A percentile compares a stretch with the other conserved stretches of the same genome.
These are phyloP conservation scores for Prochilodus magdalenae DNA, from an alignment of 2,113 vertebrate genomes.

Conservation along the genomic window DNA sequence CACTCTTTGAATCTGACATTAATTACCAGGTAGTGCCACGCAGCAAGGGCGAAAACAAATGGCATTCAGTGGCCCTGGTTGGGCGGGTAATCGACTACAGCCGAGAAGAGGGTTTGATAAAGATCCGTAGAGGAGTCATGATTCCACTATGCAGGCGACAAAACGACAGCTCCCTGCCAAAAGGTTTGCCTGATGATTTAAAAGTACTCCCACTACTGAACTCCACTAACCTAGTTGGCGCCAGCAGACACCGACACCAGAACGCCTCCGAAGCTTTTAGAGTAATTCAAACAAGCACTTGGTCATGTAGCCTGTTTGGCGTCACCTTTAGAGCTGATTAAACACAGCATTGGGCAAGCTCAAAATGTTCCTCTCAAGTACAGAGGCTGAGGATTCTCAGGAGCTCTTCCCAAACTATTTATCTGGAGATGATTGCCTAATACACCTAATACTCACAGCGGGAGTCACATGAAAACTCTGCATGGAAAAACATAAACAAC, in stretches of 20 bases:
- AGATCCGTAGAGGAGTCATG: constrained; percentile 19
- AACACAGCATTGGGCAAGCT: background rate
- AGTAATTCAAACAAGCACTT: constrained; percentile 24
- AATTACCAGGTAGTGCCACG: constrained; percentile 27
- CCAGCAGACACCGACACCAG: background rate
- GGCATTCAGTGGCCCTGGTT: background rate
- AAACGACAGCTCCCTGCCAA: constrained; percentile 21
- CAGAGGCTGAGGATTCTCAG: background rate
- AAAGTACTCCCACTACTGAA: constrained; percentile 8
- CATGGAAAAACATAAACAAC: too few species aligned
- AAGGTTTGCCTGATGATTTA: constrained; percentile 31
- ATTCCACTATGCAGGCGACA: constrained; percentile 23
- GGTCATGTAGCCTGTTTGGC: constrained; percentile 4
- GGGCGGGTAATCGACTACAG: constrained; percentile 27
- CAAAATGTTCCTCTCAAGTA: background rate
- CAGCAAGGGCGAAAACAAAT: constrained; percentile 12
- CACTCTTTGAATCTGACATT: constrained; percentile 25
- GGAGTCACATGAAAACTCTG: too few species aligned
- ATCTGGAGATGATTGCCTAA: background rate
- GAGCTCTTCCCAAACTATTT: background rate
- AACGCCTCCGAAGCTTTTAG: background rate
- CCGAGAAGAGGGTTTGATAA: constrained; percentile 10
- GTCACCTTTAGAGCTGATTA: background rate
- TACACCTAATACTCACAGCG: background rate
- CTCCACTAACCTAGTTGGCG: constrained; percentile 22